Conservation (phyloP, 2,797 vertebrate genomes). For the Artibeus lituratus region DNA sequence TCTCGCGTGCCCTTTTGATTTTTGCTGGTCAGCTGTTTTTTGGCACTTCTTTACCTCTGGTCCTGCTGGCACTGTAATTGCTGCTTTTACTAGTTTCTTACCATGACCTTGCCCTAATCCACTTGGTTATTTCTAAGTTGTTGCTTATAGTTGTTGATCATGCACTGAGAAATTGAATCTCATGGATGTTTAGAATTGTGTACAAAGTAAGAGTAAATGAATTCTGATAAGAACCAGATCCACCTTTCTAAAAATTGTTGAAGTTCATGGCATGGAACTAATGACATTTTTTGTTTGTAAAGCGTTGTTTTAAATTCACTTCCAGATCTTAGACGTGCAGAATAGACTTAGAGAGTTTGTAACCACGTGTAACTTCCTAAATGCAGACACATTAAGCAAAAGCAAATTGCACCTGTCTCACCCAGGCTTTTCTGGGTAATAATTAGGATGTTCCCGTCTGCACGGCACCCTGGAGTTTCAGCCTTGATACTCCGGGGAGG, state of each 20-base stretch:
- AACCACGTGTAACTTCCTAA: not conserved
- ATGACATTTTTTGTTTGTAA: constrained; percentile 45
- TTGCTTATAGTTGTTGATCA: not conserved
- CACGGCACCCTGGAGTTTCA: not conserved
- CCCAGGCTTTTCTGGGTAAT: not conserved
- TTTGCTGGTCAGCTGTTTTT: not conserved
- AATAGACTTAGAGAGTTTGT: not conserved
- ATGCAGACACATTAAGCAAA: not conserved
- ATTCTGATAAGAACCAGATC: not conserved
- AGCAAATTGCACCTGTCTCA: constrained; percentile 13
- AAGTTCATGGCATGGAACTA: not conserved
- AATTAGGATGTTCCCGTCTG: not conserved
- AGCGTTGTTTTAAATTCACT: not conserved
- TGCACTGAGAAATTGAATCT: not conserved
- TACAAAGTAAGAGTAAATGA: not conserved
- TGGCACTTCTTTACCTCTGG: not conserved
- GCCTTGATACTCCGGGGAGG: not conserved
- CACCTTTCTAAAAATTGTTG: not conserved
- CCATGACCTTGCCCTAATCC: not conserved
- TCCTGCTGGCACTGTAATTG: not conserved
- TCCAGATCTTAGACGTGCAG: not conserved
- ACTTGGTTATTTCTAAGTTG: not conserved
- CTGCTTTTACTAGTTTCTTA: not conserved
- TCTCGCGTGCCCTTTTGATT: not conserved
- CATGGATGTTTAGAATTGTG: not conserved